Evolutionary conservation across 2,888 invertebrate species (phyloP).

Genomic region (Hirtodrosophila confusa): DNA sequence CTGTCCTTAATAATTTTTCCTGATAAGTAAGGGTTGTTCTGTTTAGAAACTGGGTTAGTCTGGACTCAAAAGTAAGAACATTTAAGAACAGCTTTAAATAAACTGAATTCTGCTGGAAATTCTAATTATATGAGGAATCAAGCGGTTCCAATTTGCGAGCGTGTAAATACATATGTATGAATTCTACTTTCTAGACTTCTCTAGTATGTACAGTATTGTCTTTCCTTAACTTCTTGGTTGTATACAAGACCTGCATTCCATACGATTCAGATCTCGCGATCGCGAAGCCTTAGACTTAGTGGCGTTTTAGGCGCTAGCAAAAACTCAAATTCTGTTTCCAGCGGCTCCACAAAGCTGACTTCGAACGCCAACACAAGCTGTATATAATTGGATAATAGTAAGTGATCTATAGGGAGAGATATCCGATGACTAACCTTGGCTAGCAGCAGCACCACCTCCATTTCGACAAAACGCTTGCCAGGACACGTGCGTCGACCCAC

Average conservation of each 20-base stretch:
- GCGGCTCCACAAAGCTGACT: slow-evolving; percentile 88
- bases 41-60: no score
- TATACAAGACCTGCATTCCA: slow-evolving; percentile 13
- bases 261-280: slow-evolving; percentile 84
- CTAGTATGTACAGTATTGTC: background rate
- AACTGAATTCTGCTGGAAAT: background rate
- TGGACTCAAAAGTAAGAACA: no score
- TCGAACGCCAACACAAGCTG: slow-evolving; percentile 90
- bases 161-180: slow-evolving; percentile 2
- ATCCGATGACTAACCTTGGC: slow-evolving; percentile 87
- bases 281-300: slow-evolving; percentile 88
- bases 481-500: slow-evolving; percentile 92
- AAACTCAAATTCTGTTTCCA: slow-evolving; percentile 92
- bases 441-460: slow-evolving; percentile 89
- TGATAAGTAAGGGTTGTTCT: no score
- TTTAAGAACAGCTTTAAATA: background rate
- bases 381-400: background rate
- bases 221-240: slow-evolving; percentile 7
- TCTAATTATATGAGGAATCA: background rate
- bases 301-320: slow-evolving; percentile 91
- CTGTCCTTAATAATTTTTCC: no score
- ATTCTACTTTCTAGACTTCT: slow-evolving; percentile 18
- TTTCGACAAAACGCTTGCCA: slow-evolving; percentile 92
- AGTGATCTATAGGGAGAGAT: background rate
- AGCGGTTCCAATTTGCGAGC: slow-evolving; percentile 13